A percentile compares a stretch with the other conserved stretches of the same genome.
phyloP scores from a whole-genome alignment of 92 coral and sea anemone species.

The Zoanthus sansibaricus region DNA sequence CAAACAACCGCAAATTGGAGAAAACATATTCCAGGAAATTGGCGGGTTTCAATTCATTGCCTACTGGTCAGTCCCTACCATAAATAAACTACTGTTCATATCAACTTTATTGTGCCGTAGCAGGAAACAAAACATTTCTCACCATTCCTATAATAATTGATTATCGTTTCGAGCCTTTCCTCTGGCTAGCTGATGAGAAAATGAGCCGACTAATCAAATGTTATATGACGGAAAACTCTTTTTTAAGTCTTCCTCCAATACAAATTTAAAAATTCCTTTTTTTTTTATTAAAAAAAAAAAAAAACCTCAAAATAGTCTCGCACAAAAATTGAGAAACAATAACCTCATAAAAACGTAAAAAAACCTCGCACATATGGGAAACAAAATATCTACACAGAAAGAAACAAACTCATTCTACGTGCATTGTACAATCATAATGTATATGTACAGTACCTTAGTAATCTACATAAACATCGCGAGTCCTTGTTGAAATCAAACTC shows the following conservation, averaged over 20 bases:
- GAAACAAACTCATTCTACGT: too few relatives aligned
- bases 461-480: too few relatives aligned
- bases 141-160: slow-evolving; percentile 21
- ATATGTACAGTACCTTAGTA: too few relatives aligned
- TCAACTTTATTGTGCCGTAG: neutral
- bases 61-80: neutral
- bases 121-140: slow-evolving; percentile 17
- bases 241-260: neutral
- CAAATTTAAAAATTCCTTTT: neutral
- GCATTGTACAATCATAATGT: too few relatives aligned
- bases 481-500: neutral
- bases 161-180: neutral
- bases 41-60: neutral
- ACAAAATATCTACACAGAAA: too few relatives aligned
- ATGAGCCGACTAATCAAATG: neutral
- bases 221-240: neutral
- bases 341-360: neutral
- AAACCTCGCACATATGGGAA: too few relatives aligned
- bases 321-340: too few relatives aligned
- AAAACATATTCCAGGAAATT: neutral
- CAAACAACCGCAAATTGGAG: too few relatives aligned
- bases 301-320: neutral
- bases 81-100: neutral
- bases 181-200: neutral
- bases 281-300: neutral